Evolutionary conservation across 2,888 invertebrate genomes (phyloP).

Genomic region (Teleiodes luculella): DNA sequence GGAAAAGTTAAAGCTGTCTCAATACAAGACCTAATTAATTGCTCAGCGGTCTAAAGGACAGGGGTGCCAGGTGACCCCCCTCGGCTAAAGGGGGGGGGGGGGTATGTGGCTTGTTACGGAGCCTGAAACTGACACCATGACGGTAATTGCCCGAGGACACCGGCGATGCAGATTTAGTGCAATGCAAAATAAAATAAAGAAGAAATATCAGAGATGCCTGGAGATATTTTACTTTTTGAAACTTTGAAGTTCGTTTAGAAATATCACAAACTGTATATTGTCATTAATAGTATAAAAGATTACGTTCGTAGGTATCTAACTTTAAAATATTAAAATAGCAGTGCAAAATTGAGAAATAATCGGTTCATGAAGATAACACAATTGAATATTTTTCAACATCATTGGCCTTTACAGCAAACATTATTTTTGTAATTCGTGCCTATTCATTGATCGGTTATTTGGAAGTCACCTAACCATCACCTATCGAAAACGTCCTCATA

Average conservation of each 20-base stretch:
- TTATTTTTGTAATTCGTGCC: no score
- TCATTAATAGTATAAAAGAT: no score
- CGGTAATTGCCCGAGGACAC: conserved; percentile 68
- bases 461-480: no score
- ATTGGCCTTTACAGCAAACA: no score
- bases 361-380: no score
- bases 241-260: neutral
- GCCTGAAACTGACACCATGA: conserved; percentile 72
- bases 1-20: conserved; percentile 27
- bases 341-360: no score
- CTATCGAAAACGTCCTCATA: no score
- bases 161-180: conserved; percentile 39
- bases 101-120: conserved; percentile 64
- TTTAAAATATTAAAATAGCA: no score
- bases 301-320: no score
- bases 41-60: conserved; percentile 5
- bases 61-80: neutral
- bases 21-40: conserved; percentile 56
- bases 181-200: conserved; percentile 20
- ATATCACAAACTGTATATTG: no score
- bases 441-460: no score
- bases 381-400: no score
- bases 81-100: conserved; percentile 28
- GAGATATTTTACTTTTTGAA: neutral
- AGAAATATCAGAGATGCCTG: neutral